Evolutionary conservation across 2,797 vertebrate genomes (phyloP), one percentile per base, ranked within the genome.

Genomic region (Cercopithecus neglectus): DNA sequence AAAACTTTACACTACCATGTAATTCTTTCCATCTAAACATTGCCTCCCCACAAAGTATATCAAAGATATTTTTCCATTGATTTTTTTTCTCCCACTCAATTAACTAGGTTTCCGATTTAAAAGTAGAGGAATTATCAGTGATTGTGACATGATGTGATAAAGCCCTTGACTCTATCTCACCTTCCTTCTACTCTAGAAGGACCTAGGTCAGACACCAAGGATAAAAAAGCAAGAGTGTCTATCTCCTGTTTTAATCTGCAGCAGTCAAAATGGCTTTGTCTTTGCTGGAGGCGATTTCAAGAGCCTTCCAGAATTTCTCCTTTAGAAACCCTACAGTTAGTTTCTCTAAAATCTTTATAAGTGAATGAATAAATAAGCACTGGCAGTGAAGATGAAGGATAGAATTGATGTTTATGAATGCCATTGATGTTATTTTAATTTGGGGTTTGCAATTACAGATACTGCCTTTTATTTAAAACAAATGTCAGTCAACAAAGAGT

Each of bases 381-480:
- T 94, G 41, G 39, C 61, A 96, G 9, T 67, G 59, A 90, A 92
- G 95, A 85, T 10, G 26, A 96, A 96, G 39, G 48, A 79, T 8
- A 28, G 24, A 26, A 19, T 53, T 75, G 21, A 57, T 75, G 44
- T 64, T 96, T 82, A 78, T 88, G 72, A 94, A 95, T 78, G 53
- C 2, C 0, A 41, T 61, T 82, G n/a, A 89, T 74, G n/a, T 41
- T 5, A 55, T 94, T 98, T 97, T 96, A 96, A 97, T 97, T 92
- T 67, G 9, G 82, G 21, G 28, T 41, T 89, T 98, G 33, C 75
- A 86, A 82, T 95, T 76, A 53, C 11, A 97, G 24, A 12, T 2
- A 36, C 85, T 98, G 98, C 8, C 46, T 97, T 96, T 96, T 90
- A 39, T 91, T 97, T 96, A 94, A 97, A 98, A 95, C 5, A 97